These are phyloP conservation scores for Limonius californicus DNA, from an alignment of 1,140 invertebrate species.

Conservation along the genomic window DNA sequence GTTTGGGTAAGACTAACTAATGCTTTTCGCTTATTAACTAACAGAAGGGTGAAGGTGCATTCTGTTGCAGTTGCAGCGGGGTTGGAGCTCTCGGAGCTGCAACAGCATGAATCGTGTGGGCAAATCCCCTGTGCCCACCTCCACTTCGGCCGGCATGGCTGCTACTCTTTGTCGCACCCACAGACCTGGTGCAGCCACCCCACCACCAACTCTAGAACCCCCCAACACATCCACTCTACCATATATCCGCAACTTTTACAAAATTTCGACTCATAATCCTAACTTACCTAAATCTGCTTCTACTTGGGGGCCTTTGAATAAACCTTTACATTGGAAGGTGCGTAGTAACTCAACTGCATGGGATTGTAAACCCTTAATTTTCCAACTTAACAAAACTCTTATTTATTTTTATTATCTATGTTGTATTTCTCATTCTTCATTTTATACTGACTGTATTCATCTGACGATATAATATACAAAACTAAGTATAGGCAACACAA, in stretches of 20 bases:
- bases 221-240: conserved; percentile 52
- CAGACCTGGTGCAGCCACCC: conserved; percentile 32
- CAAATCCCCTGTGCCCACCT: conserved; percentile 41
- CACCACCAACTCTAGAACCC: conserved; percentile 38
- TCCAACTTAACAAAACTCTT: too few species aligned
- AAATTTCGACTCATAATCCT: conserved; percentile 51
- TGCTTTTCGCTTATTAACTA: conserved; percentile 14
- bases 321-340: conserved; percentile 65
- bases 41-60: conserved; percentile 38
- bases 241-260: conserved; percentile 55
- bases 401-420: too few species aligned
- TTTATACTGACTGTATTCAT: too few species aligned
- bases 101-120: conserved; percentile 45
- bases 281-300: conserved; percentile 63
- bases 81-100: conserved; percentile 49
- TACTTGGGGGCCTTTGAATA: conserved; percentile 63
- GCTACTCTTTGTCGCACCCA: conserved; percentile 44
- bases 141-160: conserved; percentile 47
- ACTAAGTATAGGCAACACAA: too few species aligned
- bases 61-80: conserved; percentile 49
- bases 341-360: conserved; percentile 45
- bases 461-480: too few species aligned
- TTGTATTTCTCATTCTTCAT: too few species aligned
- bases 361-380: too few species aligned
- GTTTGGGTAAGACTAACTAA: conserved; percentile 12